phyloP scores from a whole-genome alignment of 2,888 invertebrate genomes.

The Drosophila atripex region DNA sequence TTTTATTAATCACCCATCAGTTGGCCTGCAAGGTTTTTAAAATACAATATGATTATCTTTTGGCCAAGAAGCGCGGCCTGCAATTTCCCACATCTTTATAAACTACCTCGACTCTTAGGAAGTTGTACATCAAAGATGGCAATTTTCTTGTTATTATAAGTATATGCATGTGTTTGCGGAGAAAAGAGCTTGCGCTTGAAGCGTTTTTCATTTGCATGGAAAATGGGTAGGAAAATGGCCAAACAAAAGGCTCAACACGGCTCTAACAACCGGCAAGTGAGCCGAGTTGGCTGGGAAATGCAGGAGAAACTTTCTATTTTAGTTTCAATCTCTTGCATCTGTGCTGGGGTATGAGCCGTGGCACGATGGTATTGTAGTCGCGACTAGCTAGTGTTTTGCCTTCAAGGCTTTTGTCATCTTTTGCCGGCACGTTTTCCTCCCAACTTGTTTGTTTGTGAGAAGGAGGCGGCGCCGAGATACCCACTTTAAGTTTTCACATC shows the following conservation, averaged over 20 bases:
- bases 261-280: conserved; percentile 54
- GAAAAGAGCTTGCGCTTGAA: conserved; percentile 33
- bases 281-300: conserved; percentile 42
- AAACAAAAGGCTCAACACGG: conserved; percentile 56
- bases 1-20: neutral
- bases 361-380: conserved; percentile 11
- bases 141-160: conserved; percentile 31
- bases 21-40: neutral
- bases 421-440: conserved; percentile 61
- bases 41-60: neutral
- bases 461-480: conserved; percentile 4
- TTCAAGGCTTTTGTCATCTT: conserved; percentile 56
- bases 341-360: conserved; percentile 5
- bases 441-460: conserved; percentile 10
- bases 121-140: conserved; percentile 28
- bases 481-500: conserved; percentile 58
- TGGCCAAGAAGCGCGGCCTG: neutral
- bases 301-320: conserved; percentile 69
- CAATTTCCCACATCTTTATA: conserved; percentile 1
- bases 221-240: conserved; percentile 45
- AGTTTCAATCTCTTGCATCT: conserved; percentile 31
- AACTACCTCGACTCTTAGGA: too few relatives aligned
- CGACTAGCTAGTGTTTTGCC: conserved; percentile 33
- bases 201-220: conserved; percentile 70
- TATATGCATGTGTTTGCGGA: conserved; percentile 10